Evolutionary conservation across 2,113 vertebrate species (phyloP).

Genomic region (Gambusia holbrooki): DNA sequence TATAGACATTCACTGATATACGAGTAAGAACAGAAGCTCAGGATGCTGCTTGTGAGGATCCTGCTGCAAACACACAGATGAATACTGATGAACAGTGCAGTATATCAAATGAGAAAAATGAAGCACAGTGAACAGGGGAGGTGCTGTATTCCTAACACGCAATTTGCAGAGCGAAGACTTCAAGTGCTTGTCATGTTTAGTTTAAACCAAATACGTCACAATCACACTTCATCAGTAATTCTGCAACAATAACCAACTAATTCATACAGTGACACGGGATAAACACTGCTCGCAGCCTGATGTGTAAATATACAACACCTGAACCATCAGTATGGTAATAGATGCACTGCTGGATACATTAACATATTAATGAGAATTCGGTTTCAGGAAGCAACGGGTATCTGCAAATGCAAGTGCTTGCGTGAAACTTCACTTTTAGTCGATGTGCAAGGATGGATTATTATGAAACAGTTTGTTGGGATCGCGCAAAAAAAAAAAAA

Average conservation of each 20-base stretch:
- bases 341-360: slow-evolving; percentile 40
- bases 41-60: slow-evolving; percentile 6
- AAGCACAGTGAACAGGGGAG: neutral
- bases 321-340: slow-evolving; percentile 36
- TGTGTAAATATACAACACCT: slow-evolving; percentile 27
- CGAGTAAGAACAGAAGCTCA: slow-evolving; percentile 10
- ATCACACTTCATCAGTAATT: slow-evolving; percentile 20
- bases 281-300: slow-evolving; percentile 2
- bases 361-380: slow-evolving; percentile 60
- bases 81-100: slow-evolving; percentile 43
- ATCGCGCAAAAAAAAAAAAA: neutral
- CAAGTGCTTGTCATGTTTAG: neutral
- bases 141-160: slow-evolving; percentile 23
- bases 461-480: neutral
- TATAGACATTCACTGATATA: neutral
- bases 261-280: slow-evolving; percentile 1
- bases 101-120: slow-evolving; percentile 11
- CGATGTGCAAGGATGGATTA: slow-evolving; percentile 12
- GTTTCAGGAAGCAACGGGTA: slow-evolving; percentile 10
- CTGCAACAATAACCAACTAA: slow-evolving; percentile 17
- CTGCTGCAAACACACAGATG: slow-evolving; percentile 19
- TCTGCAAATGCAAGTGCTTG: neutral
- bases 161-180: slow-evolving; percentile 8
- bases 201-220: slow-evolving; percentile 3
- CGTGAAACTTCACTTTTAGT: neutral